Percentiles rank a stretch among this genome's conserved stretches.
Evolutionary conservation across 2,797 vertebrate species (phyloP).

Genomic region (Lepus townsendii): DNA sequence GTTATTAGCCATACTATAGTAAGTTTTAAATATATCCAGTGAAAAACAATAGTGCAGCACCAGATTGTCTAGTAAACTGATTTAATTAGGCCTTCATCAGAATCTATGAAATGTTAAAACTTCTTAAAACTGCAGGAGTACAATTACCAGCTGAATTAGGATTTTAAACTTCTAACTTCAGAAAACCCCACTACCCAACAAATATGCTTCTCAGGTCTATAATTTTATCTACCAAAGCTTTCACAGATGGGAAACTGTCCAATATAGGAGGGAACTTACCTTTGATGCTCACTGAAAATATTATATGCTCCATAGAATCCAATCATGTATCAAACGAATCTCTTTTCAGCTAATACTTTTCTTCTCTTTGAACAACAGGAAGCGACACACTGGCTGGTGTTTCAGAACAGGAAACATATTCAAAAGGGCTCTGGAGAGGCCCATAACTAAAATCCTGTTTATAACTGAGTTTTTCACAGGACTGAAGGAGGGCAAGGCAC

Average conservation of each 20-base stretch:
- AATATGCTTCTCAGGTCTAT: constrained; percentile 34
- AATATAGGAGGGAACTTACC: constrained; percentile 9
- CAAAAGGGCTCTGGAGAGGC: constrained; percentile 57
- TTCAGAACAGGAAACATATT: constrained; percentile 77
- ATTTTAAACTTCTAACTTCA: constrained; percentile 61
- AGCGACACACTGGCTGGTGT: constrained; percentile 62
- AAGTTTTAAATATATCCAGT: constrained; percentile 51
- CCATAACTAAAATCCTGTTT: constrained; percentile 77
- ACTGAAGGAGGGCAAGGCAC: not conserved
- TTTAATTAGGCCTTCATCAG: constrained; percentile 46
- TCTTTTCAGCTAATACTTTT: constrained; percentile 63
- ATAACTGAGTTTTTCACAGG: constrained; percentile 35
- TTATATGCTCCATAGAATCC: not conserved
- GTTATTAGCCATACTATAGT: not conserved
- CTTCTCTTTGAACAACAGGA: constrained; percentile 74
- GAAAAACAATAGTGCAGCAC: constrained; percentile 43
- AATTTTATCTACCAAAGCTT: constrained; percentile 45
- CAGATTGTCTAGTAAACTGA: not conserved
- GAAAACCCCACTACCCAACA: constrained; percentile 45
- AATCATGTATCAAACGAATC: constrained; percentile 47
- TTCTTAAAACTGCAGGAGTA: constrained; percentile 24
- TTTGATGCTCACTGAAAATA: constrained; percentile 63
- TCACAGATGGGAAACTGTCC: constrained; percentile 4
- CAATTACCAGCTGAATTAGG: constrained; percentile 40
- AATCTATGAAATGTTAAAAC: constrained; percentile 61